Evolutionary conservation across 1,140 invertebrate species (phyloP).

Genomic region (Lordiphosa mommai): DNA sequence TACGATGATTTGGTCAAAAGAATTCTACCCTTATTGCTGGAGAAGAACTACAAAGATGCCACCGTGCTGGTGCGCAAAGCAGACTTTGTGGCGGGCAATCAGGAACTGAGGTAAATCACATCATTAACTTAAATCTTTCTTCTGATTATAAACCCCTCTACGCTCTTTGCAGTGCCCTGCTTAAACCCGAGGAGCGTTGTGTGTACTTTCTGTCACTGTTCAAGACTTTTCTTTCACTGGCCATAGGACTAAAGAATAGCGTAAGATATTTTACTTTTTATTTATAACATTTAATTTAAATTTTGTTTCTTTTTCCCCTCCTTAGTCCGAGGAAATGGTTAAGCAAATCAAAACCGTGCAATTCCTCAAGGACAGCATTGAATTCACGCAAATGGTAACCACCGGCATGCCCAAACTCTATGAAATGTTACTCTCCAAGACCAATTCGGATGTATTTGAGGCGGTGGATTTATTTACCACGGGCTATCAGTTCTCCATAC

Average conservation of each 20-base stretch:
- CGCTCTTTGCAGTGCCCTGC: conserved; percentile 19
- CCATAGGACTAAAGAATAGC: conserved; percentile 55
- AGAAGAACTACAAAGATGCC: conserved; percentile 63
- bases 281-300: not conserved
- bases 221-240: conserved; percentile 63
- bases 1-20: conserved; percentile 54
- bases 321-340: conserved; percentile 67
- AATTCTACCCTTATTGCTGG: conserved; percentile 44
- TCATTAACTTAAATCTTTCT: not conserved
- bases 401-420: conserved; percentile 86
- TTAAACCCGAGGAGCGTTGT: conserved; percentile 60
- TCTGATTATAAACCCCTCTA: not conserved
- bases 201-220: conserved; percentile 56
- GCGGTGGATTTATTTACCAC: conserved; percentile 91
- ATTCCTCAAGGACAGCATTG: conserved; percentile 83
- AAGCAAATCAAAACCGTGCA: conserved; percentile 82
- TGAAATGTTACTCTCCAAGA: conserved; percentile 87
- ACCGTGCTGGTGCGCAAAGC: conserved; percentile 59
- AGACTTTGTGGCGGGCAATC: conserved; percentile 57
- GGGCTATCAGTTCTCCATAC: conserved; percentile 88
- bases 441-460: conserved; percentile 89
- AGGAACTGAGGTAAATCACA: conserved; percentile 31
- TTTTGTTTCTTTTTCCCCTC: not conserved
- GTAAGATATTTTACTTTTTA: conserved; percentile 21
- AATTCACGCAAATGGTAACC: conserved; percentile 86